Evolutionary conservation across 2,797 vertebrate genomes (phyloP).

Genomic region (Stomatorhinus walkeri): DNA sequence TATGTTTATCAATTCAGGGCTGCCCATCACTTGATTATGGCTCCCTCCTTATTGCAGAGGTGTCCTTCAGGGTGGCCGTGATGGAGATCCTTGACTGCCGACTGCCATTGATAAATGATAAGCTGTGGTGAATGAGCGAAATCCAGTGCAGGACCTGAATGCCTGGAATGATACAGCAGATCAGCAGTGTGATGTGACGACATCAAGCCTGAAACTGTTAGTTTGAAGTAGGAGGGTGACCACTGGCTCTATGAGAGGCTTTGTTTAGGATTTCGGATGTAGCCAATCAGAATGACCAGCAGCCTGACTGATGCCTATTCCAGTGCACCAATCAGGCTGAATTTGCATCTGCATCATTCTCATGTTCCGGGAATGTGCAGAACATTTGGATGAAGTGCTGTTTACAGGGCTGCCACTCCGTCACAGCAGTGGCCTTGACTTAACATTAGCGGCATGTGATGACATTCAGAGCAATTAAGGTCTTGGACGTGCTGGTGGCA

Average conservation of each 20-base stretch:
- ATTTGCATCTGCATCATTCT: background rate
- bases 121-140: constrained; percentile 26
- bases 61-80: constrained; percentile 50
- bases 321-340: background rate
- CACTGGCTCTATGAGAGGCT: background rate
- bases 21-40: constrained; percentile 50
- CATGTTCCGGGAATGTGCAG: background rate
- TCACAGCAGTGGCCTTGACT: background rate
- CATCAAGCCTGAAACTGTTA: background rate
- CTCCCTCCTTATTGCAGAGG: constrained; percentile 50
- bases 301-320: background rate
- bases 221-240: background rate
- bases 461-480: constrained; percentile 11
- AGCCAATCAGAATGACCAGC: background rate
- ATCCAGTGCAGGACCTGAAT: constrained; percentile 16
- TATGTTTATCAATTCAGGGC: constrained; percentile 51
- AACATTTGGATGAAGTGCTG: background rate
- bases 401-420: background rate
- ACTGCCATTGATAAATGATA: constrained; percentile 41
- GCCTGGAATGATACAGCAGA: background rate
- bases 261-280: background rate
- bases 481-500: constrained; percentile 12
- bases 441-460: background rate
- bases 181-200: background rate
- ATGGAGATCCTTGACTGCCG: constrained; percentile 46